phyloP scores from a whole-genome alignment of 2,113 vertebrate species.

The Thryonomys swinderianus region DNA sequence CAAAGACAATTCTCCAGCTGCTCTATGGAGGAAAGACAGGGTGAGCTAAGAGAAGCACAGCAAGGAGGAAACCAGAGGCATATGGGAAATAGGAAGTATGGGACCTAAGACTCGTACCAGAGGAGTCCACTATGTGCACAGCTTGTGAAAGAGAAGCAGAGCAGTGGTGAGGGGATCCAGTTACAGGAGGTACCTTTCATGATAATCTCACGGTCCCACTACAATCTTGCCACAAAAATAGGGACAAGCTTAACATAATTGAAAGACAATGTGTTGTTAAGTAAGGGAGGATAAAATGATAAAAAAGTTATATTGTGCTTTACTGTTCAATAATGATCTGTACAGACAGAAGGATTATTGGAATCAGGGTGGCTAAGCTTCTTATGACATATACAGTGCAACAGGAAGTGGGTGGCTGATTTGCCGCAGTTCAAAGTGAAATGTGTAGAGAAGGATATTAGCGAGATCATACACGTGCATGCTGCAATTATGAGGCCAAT shows the following conservation, averaged over 20 bases:
- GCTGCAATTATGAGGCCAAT: not conserved
- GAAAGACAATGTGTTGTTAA: not conserved
- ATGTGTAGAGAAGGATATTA: not conserved
- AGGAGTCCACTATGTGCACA: not conserved
- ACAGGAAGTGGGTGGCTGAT: not conserved
- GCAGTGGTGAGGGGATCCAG: not conserved
- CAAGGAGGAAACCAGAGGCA: not conserved
- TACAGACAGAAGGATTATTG: not conserved
- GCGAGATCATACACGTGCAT: not conserved
- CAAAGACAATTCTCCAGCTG: not conserved
- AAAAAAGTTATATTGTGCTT: not conserved
- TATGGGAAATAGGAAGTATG: not conserved
- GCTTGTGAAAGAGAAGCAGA: not conserved
- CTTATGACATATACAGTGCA: not conserved
- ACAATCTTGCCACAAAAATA: not conserved
- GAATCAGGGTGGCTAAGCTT: not conserved
- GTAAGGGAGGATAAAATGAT: not conserved
- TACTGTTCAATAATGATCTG: not conserved
- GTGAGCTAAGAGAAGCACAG: not conserved
- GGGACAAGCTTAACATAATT: not conserved
- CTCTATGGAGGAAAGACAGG: not conserved
- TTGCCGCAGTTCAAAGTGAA: not conserved
- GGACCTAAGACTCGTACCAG: not conserved
- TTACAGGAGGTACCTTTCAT: not conserved
- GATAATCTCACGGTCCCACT: not conserved